Evolutionary conservation across 23 tunicate genomes (phyloP), one percentile per base, ranked within the genome.

Genomic region (Pegea sp.): DNA sequence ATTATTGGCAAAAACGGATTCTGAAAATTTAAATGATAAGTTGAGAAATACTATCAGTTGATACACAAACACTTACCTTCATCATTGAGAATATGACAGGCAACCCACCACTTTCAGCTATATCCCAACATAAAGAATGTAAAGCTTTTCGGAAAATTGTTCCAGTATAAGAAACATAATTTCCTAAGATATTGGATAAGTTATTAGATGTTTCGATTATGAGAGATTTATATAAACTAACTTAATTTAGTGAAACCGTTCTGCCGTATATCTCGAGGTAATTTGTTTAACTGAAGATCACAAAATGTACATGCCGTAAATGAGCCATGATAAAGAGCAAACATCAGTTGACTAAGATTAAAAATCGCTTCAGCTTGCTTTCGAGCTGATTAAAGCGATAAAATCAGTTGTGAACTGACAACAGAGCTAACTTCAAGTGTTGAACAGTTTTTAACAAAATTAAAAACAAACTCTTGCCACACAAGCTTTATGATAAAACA

Each of bases 301-400:
- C 61, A 63, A 31, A 89, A 89, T 20, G 98, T 89, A 34, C 90
- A 77, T 1, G 98, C 98, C 3, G 76, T 66, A 0, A 71, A 53
- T 3, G 98, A 89, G 8, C 98, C 98, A 57, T 89, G 98, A 32
- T 89, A 89, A 21, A 89, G 66, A 52, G 98, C 90, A 62, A 89
- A 89, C 98, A 89, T 89, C 59, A 89, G 53, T 62, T 89, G 98
- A 33, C 90, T 76, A 56, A 89, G 52, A 51, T 89, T 89, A 57
- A 89, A 89, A 22, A 77, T 33, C 2, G 98, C 66, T 57, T 89
- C 98, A 0, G 98, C 98, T 58, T 84, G 95, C 26, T 71, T 33
- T 4, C 64, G 49, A n/a, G 76, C 95, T 84, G 48, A 22, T 28
- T 8, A 60, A n/a, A n/a, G n/a, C n/a, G n/a, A n/a, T n/a, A n/a